Percentiles rank a stretch among this genome's conserved stretches.
These are phyloP conservation scores for Vanessa cardui DNA, from an alignment of 2,888 invertebrate species.

Conservation along the genomic window DNA sequence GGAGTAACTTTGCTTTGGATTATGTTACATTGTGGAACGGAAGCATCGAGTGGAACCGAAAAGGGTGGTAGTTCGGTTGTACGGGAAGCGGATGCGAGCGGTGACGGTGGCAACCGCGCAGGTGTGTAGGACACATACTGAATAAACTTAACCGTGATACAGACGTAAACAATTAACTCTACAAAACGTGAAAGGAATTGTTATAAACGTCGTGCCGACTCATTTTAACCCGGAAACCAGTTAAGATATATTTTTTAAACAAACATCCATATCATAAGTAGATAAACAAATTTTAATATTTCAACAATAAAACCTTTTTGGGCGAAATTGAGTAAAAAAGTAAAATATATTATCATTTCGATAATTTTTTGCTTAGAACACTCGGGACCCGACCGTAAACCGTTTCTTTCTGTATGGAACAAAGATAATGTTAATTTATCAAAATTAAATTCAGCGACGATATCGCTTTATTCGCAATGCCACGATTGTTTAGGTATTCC, in stretches of 20 bases:
- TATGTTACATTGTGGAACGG: slow-evolving; percentile 45
- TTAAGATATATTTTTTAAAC: not conserved
- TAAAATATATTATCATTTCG: no score
- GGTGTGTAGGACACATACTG: slow-evolving; percentile 57
- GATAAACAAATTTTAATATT: not conserved
- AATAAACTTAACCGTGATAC: slow-evolving; percentile 54
- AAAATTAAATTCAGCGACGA: slow-evolving; percentile 7
- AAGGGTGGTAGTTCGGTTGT: slow-evolving; percentile 53
- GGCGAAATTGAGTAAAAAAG: no score
- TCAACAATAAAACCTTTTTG: not conserved
- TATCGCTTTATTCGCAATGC: slow-evolving; percentile 17
- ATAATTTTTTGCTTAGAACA: no score
- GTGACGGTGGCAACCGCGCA: slow-evolving; percentile 50
- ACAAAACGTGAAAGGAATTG: slow-evolving; percentile 39
- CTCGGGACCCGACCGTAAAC: no score
- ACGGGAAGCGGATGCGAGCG: slow-evolving; percentile 75
- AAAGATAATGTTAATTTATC: not conserved
- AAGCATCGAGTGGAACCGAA: slow-evolving; percentile 46
- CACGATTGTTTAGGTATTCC: slow-evolving; percentile 37
- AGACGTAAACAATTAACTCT: slow-evolving; percentile 50
- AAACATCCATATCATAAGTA: not conserved
- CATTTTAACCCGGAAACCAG: not conserved
- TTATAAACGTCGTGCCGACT: not conserved
- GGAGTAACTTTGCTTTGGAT: not conserved
- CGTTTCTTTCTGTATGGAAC: not conserved